These are phyloP conservation scores for Leptothorax acervorum DNA, from an alignment of 2,888 invertebrate species.

Conservation along the genomic window DNA sequence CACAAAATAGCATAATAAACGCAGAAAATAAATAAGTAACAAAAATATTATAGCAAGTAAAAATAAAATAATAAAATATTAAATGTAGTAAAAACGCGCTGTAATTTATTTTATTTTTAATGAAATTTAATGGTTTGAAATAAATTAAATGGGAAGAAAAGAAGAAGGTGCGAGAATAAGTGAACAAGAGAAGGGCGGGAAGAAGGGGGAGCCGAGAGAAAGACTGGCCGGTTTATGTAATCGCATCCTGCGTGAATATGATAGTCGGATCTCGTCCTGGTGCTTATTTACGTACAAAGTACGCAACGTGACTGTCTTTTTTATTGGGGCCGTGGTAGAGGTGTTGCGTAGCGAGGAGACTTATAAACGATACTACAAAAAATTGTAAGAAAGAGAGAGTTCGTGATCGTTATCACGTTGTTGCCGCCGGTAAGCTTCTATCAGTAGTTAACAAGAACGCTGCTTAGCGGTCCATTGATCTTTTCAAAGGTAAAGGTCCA, in stretches of 20 bases:
- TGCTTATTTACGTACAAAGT: conserved; percentile 64
- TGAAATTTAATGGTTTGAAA: conserved; percentile 2
- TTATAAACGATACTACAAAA: conserved; percentile 42
- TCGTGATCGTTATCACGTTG: conserved; percentile 28
- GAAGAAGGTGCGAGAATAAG: background rate
- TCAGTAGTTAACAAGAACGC: conserved; percentile 20
- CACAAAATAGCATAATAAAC: background rate
- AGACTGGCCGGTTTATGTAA: conserved; percentile 65
- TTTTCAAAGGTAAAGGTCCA: conserved; percentile 33
- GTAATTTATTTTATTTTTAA: background rate
- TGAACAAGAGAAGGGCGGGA: no score
- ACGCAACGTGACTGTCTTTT: conserved; percentile 51
- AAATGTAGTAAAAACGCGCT: background rate
- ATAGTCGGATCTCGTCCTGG: conserved; percentile 66
- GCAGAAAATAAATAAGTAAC: background rate
- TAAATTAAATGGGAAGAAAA: background rate
- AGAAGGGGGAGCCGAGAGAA: conserved; percentile 23
- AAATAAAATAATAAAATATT: conserved; percentile 15
- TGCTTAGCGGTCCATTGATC: conserved; percentile 32
- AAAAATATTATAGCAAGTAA: background rate
- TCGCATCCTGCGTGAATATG: conserved; percentile 69
- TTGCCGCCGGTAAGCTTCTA: conserved; percentile 4
- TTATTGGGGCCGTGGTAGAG: conserved; percentile 34
- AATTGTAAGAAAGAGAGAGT: conserved; percentile 26
- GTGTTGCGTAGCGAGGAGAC: conserved; percentile 46